These are phyloP conservation scores for Petrocephalus schoutedeni DNA, from an alignment of 2,797 vertebrate species.

Conservation along the genomic window DNA sequence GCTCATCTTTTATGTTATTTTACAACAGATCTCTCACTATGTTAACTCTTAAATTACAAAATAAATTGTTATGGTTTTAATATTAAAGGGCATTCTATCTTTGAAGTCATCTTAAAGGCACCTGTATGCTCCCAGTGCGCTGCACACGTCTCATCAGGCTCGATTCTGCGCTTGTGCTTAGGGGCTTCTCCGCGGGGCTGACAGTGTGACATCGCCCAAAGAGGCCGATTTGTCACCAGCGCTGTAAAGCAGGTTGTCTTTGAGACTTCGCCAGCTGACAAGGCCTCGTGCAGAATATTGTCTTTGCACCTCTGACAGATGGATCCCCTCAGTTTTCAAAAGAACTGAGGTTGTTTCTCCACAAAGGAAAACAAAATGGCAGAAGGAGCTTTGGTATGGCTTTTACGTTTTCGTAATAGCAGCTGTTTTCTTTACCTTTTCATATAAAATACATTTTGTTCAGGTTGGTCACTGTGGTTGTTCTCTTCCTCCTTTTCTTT, in stretches of 20 bases:
- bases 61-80: not conserved
- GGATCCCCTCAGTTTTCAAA: conserved; percentile 3
- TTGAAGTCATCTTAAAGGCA: not conserved
- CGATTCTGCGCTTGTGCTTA: not conserved
- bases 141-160: not conserved
- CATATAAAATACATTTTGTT: not conserved
- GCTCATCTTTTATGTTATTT: not conserved
- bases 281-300: not conserved
- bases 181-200: not conserved
- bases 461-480: not conserved
- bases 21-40: not conserved
- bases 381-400: conserved; percentile 11
- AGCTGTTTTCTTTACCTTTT: not conserved
- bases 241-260: not conserved
- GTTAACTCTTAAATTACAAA: not conserved
- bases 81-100: not conserved
- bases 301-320: conserved; percentile 2
- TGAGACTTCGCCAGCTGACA: conserved; percentile 14
- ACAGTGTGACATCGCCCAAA: not conserved
- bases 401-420: not conserved
- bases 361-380: not conserved
- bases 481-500: not conserved
- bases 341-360: conserved; percentile 13
- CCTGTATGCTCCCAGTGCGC: not conserved
- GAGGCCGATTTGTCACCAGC: not conserved